These are phyloP conservation scores for Cerceris rybyensis DNA, from an alignment of 2,888 invertebrate species.

Conservation along the genomic window DNA sequence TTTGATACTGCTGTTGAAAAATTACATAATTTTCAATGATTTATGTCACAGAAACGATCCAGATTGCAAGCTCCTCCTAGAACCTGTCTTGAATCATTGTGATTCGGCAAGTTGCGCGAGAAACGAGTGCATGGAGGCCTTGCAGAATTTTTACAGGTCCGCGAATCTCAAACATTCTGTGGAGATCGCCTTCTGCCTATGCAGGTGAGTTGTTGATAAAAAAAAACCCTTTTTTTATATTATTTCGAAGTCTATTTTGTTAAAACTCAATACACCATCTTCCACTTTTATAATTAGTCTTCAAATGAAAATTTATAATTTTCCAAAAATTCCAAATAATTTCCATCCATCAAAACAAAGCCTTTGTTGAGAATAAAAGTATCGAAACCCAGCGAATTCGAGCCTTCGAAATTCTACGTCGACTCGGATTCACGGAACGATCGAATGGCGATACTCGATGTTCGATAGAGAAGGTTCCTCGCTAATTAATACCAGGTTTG, in stretches of 20 bases:
- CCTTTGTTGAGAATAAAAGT: too few relatives aligned
- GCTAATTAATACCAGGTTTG: conserved; percentile 26
- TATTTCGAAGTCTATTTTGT: background rate
- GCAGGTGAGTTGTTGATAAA: conserved; percentile 87
- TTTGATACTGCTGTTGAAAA: background rate
- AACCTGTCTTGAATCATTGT: conserved; percentile 93
- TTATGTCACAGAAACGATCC: conserved; percentile 87
- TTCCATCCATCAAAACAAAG: too few relatives aligned
- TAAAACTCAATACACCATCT: too few relatives aligned
- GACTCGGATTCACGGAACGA: background rate
- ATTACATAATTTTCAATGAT: conserved; percentile 13
- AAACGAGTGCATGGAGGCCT: conserved; percentile 93
- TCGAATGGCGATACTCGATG: background rate
- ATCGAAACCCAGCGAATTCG: too few relatives aligned
- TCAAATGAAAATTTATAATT: too few relatives aligned
- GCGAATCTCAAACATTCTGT: conserved; percentile 91
- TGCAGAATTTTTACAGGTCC: conserved; percentile 93
- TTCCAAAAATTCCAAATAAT: too few relatives aligned
- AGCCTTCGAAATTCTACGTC: too few relatives aligned
- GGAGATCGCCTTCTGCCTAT: conserved; percentile 95
- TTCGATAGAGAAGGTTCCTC: conserved; percentile 7
- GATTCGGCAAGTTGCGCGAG: conserved; percentile 90
- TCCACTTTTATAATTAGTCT: too few relatives aligned
- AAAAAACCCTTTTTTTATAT: conserved; percentile 8
- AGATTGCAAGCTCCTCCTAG: conserved; percentile 89